Evolutionary conservation across 2,113 vertebrate genomes (phyloP).

Genomic region (Pithys albifrons): DNA sequence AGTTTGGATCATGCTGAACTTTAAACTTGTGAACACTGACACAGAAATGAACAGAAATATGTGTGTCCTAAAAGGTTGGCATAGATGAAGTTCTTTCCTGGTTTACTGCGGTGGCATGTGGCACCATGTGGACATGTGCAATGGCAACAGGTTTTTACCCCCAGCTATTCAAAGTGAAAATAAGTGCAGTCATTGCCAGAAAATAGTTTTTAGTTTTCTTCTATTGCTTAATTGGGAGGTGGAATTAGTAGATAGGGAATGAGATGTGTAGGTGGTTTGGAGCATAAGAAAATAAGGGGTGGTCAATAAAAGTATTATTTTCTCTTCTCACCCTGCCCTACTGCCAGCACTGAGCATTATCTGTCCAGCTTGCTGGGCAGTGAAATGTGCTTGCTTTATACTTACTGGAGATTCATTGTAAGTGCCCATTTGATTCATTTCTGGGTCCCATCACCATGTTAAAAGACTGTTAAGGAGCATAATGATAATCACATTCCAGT

Average conservation of each 20-base stretch:
- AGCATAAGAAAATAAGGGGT: neutral
- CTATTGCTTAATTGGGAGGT: neutral
- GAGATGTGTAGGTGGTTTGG: neutral
- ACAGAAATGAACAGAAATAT: neutral
- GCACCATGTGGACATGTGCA: neutral
- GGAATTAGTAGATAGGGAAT: neutral
- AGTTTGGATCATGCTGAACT: neutral
- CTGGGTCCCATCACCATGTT: neutral
- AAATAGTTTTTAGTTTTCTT: neutral
- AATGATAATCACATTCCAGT: neutral
- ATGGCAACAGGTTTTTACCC: neutral
- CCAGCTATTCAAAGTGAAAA: neutral
- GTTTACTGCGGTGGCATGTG: neutral
- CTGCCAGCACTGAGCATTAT: neutral
- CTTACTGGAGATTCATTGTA: neutral
- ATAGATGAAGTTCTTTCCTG: neutral
- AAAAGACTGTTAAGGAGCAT: neutral
- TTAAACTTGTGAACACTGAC: neutral
- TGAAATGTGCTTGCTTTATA: neutral
- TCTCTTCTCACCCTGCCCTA: neutral
- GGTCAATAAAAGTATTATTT: neutral
- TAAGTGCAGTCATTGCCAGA: neutral
- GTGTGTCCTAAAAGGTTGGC: neutral
- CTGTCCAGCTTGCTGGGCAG: neutral
- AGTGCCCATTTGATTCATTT: neutral